Percentiles rank a stretch among this genome's conserved stretches.
phyloP scores from a whole-genome alignment of 35 echinoderm and acorn worm species.

The Heliocidaris erythrogramma region DNA sequence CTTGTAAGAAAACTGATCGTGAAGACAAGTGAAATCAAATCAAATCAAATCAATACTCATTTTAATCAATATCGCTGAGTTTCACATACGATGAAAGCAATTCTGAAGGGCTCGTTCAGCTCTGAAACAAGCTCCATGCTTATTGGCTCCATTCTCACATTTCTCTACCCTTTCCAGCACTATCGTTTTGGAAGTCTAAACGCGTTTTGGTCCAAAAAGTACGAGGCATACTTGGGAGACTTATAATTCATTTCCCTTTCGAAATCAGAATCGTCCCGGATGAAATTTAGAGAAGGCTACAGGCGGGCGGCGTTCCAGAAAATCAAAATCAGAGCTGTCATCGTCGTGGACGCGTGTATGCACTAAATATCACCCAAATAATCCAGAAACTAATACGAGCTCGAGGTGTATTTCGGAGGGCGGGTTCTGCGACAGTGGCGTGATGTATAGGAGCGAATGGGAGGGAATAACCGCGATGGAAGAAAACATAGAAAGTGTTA shows the following conservation, averaged over 20 bases:
- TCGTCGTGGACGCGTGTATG: not conserved
- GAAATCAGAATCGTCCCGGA: not conserved
- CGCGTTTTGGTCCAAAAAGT: not conserved
- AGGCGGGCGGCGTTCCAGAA: not conserved
- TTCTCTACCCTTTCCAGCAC: not conserved
- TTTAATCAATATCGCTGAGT: not conserved
- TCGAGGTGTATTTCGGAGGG: not conserved
- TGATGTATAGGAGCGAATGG: not conserved
- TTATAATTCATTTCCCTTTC: not conserved
- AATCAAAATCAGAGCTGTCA: slow-evolving; percentile 1
- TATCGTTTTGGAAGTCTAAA: slow-evolving; percentile 1
- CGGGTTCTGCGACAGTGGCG: not conserved
- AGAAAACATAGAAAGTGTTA: not conserved
- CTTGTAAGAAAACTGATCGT: too few relatives aligned
- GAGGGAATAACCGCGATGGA: not conserved
- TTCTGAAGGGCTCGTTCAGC: not conserved
- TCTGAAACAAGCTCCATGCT: not conserved
- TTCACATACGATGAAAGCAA: not conserved
- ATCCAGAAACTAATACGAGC: not conserved
- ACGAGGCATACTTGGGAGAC: not conserved
- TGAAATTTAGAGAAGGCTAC: slow-evolving; percentile 6
- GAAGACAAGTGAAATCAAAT: too few relatives aligned
- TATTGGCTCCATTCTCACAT: not conserved
- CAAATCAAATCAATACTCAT: too few relatives aligned
- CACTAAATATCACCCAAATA: not conserved